These are phyloP conservation scores for Crepidodera aurea DNA, from an alignment of 2,888 invertebrate genomes.

Conservation along the genomic window DNA sequence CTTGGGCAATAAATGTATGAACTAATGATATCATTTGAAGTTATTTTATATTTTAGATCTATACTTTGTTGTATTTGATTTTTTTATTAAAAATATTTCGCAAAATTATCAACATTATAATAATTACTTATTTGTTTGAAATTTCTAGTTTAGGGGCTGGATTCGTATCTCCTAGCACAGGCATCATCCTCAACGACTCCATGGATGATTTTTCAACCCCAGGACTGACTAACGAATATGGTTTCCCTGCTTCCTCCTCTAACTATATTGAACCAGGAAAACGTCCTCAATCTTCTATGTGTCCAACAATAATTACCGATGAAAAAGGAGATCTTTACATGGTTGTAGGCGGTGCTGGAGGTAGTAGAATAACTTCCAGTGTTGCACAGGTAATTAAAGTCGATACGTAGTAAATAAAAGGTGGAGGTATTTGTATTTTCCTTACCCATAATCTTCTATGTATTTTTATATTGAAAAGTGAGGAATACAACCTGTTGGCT, in stretches of 20 bases:
- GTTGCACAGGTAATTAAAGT: slow-evolving; percentile 19
- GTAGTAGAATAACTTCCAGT: slow-evolving; percentile 78
- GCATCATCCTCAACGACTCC: slow-evolving; percentile 84
- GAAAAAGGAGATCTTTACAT: slow-evolving; percentile 68
- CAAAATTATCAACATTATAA: too few relatives aligned
- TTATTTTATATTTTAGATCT: too few relatives aligned
- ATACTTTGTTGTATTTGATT: too few relatives aligned
- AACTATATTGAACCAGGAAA: slow-evolving; percentile 86
- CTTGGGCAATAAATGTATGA: too few relatives aligned
- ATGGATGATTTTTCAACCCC: slow-evolving; percentile 91
- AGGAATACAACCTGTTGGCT: too few relatives aligned
- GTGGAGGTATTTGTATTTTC: too few relatives aligned
- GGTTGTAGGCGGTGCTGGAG: slow-evolving; percentile 86
- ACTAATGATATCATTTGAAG: too few relatives aligned
- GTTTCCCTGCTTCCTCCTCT: slow-evolving; percentile 78
- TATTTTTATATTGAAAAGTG: too few relatives aligned
- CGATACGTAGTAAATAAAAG: too few relatives aligned
- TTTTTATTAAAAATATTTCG: too few relatives aligned
- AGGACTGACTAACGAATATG: slow-evolving; percentile 70
- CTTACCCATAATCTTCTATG: too few relatives aligned
- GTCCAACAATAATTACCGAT: slow-evolving; percentile 80
- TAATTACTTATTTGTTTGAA: too few relatives aligned
- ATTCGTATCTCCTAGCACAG: slow-evolving; percentile 76
- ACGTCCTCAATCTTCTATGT: slow-evolving; percentile 91
- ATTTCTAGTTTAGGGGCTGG: slow-evolving; percentile 87